Evolutionary conservation across 1,140 invertebrate genomes (phyloP).

Genomic region (Trichonephila clavipes): DNA sequence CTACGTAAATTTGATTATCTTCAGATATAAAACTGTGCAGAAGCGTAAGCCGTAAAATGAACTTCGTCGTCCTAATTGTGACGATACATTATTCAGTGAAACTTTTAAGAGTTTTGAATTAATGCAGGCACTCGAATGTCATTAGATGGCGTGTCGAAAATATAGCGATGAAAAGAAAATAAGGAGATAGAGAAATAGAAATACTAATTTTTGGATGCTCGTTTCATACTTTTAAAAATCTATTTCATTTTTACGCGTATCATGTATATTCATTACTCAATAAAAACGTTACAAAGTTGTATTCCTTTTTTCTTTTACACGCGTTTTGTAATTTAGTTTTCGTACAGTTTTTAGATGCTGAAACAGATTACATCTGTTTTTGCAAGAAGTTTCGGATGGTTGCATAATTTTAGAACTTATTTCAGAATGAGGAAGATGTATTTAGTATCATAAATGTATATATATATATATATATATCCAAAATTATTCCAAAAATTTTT

Average conservation of each 20-base stretch:
- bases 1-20: conserved; percentile 39
- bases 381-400: no score
- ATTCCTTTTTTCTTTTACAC: not conserved
- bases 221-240: not conserved
- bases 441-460: no score
- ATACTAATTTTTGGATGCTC: not conserved
- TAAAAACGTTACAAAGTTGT: not conserved
- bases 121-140: conserved; percentile 14
- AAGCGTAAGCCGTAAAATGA: conserved; percentile 42
- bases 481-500: no score
- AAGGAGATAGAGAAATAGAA: not conserved
- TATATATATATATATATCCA: no score
- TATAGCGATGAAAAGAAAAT: not conserved
- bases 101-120: conserved; percentile 20
- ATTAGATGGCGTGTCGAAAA: conserved; percentile 31
- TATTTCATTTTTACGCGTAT: not conserved
- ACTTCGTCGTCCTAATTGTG: conserved; percentile 32
- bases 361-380: no score
- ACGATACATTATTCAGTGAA: conserved; percentile 30
- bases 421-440: no score
- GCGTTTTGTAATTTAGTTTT: not conserved
- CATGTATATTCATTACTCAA: conserved; percentile 27
- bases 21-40: not conserved
- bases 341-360: not conserved
- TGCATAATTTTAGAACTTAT: no score